Conservation (phyloP, 2,113 vertebrate genomes). For the Chaenogobius annularis region DNA sequence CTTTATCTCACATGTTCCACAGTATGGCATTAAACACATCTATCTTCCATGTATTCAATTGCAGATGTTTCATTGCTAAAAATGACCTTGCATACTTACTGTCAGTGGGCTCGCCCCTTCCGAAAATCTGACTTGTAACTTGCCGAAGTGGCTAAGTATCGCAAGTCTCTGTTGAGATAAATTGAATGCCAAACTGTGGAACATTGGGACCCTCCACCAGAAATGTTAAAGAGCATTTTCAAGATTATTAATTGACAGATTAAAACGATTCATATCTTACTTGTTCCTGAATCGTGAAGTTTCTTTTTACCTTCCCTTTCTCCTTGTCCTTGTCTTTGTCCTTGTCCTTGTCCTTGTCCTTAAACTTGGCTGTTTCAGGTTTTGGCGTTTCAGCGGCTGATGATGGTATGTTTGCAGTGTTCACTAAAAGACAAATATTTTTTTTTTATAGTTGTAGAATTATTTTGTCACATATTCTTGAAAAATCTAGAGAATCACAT, state of each 20-base stretch:
- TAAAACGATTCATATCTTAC: constrained; percentile 35
- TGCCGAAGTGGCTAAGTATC: too few relatives aligned
- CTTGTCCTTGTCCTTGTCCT: constrained; percentile 65
- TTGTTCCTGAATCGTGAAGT: constrained; percentile 49
- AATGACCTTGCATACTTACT: too few relatives aligned
- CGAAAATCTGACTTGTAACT: too few relatives aligned
- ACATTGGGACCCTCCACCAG: too few relatives aligned
- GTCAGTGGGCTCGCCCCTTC: too few relatives aligned
- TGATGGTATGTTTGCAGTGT: constrained; percentile 27
- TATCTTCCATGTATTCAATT: too few relatives aligned
- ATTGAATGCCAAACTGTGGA: background rate
- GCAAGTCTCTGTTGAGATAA: too few relatives aligned
- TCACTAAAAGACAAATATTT: background rate
- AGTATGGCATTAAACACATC: too few relatives aligned
- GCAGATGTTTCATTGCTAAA: too few relatives aligned
- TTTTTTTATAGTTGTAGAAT: background rate
- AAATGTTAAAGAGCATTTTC: too few relatives aligned
- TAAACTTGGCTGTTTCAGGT: constrained; percentile 59
- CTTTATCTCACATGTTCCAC: too few relatives aligned
- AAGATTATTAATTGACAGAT: background rate
- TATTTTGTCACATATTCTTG: background rate
- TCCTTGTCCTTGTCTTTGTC: background rate
- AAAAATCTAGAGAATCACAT: background rate
- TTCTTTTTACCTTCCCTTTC: constrained; percentile 49
- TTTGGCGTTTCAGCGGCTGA: constrained; percentile 69